Evolutionary conservation across 2,113 vertebrate genomes (phyloP).

Genomic region (Sylvilagus bachmani): DNA sequence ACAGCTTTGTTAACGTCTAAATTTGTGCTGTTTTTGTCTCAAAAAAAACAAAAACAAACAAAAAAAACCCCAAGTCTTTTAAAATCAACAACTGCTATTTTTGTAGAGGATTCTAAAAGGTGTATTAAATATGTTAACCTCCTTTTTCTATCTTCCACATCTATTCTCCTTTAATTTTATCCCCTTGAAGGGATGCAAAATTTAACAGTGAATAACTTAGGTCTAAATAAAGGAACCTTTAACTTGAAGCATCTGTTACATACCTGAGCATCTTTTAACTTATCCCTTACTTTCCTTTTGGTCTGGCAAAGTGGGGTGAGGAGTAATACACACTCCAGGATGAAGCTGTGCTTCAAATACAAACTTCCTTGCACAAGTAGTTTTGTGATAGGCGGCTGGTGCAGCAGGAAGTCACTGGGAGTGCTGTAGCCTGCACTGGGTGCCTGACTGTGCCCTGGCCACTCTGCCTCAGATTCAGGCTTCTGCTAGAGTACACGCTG

Average conservation of each 20-base stretch:
- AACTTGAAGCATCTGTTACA: background rate
- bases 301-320: slow-evolving; percentile 22
- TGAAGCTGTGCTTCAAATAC: background rate
- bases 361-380: background rate
- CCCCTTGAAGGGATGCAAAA: background rate
- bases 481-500: no score
- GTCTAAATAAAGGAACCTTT: background rate
- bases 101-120: slow-evolving; percentile 25
- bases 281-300: background rate
- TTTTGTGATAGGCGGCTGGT: no score
- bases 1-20: slow-evolving; percentile 31
- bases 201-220: slow-evolving; percentile 43
- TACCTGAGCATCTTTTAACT: slow-evolving; percentile 26
- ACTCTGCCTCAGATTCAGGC: no score
- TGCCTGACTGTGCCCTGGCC: no score
- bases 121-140: background rate
- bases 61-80: background rate
- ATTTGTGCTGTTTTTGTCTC: background rate
- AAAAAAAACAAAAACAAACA: no score
- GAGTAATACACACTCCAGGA: background rate
- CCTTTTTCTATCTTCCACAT: slow-evolving; percentile 35
- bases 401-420: no score
- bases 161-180: slow-evolving; percentile 29
- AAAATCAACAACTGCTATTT: background rate
- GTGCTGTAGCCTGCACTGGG: no score